Evolutionary conservation across 2,888 invertebrate species (phyloP), one percentile per base, ranked within the genome.

Genomic region (Chrysolina americana): DNA sequence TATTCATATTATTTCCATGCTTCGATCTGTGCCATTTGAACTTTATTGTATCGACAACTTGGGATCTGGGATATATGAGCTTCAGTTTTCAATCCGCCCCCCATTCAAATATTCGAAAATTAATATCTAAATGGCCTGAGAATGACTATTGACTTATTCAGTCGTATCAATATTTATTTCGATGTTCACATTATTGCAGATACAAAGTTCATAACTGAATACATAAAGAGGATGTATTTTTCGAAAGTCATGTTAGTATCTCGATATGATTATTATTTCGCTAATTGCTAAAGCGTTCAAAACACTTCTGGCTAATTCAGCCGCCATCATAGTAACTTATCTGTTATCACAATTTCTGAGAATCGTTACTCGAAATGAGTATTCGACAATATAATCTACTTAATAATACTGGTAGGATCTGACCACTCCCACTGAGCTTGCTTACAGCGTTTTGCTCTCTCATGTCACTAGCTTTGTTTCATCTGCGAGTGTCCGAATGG

Each of bases 371-470:
- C 76, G 82, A 82, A 85, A 85, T 84, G 83, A 85, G 81, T 80
- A 81, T 84, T 85, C 83, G 82, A 82, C 85, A 85, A 85, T 85
- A 85, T 85, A 85, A 85, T 86, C 86, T 84, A 77, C 77, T 83
- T 85, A 85, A 86, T 85, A 85, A 85, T 79, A 85, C 80, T 79
- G 82, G 77, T 78, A 80, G 79, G 81, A 80, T 79, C 75, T 73
- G 74, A 76, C 78, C 82, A 82, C 83, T 83, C 84, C 84, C 81
- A 72, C 56, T 72, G 72, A 76, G 82, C 83, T 81, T 77, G 73
- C 70, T 68, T 76, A n/a, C 11, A n/a, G 21, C 17, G 64, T 15
- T 19, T 41, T 17, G 41, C 36, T 50, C 36, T 66, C 28, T 50
- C 50, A 66, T 28, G 50, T 13, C 66, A 50, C 48, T 28, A 50